phyloP scores from a whole-genome alignment of 2,797 vertebrate genomes.

The Rhinoraja longicauda region DNA sequence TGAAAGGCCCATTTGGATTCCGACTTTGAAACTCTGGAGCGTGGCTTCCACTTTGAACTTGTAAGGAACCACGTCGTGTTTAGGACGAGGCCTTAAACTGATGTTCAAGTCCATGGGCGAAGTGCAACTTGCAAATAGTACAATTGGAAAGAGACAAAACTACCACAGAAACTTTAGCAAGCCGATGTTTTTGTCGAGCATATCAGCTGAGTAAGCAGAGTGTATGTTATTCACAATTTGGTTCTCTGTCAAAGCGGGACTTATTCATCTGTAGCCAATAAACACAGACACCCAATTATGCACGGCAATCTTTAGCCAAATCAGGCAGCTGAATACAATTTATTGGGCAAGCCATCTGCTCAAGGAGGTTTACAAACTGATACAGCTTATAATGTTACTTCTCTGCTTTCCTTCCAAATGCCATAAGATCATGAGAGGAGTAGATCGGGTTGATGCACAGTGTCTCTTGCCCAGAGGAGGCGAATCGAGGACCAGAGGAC shows the following conservation, averaged over 20 bases:
- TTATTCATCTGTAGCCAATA: background rate
- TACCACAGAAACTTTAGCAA: background rate
- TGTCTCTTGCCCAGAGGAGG: too few relatives aligned
- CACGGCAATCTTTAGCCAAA: background rate
- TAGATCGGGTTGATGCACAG: too few relatives aligned
- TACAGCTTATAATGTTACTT: too few relatives aligned
- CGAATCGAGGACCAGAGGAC: too few relatives aligned
- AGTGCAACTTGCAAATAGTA: background rate
- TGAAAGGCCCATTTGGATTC: background rate
- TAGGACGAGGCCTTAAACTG: background rate
- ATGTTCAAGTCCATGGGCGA: background rate
- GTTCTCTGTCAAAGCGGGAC: background rate
- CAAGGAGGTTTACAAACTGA: background rate
- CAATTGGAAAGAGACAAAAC: background rate
- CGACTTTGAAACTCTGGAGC: background rate
- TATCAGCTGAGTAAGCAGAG: background rate
- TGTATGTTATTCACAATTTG: background rate
- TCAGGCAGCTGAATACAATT: background rate
- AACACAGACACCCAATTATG: background rate
- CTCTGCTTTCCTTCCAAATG: background rate
- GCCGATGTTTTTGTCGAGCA: background rate
- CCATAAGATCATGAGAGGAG: background rate
- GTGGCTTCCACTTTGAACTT: background rate
- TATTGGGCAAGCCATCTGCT: background rate
- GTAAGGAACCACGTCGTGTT: background rate